phyloP scores from a whole-genome alignment of 2,888 invertebrate species.

The Yponomeuta malinellus region DNA sequence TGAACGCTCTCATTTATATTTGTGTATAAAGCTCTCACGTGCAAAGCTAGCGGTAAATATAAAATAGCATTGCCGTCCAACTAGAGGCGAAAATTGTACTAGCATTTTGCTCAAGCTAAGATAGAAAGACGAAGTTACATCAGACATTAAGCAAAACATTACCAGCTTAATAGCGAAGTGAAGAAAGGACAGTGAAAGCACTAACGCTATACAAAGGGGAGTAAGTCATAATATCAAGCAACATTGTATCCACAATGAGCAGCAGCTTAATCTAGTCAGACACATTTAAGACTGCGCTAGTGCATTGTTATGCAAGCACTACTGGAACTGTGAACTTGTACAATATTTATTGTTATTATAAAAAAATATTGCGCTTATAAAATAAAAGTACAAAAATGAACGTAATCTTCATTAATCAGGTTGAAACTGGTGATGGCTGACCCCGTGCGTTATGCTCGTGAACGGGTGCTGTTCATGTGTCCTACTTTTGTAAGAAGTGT shows the following conservation, averaged over 20 bases:
- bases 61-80: no score
- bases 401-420: no score
- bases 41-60: no score
- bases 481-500: no score
- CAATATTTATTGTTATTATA: neutral
- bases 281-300: slow-evolving; percentile 2
- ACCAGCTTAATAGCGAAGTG: neutral
- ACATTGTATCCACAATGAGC: neutral
- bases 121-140: neutral
- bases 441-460: no score
- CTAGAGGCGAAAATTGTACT: no score
- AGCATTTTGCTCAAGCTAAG: neutral
- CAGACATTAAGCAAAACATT: neutral
- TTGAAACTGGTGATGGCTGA: no score
- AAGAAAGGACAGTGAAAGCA: neutral
- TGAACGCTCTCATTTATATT: no score
- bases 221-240: neutral
- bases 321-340: neutral
- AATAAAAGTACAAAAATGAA: no score
- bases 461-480: no score
- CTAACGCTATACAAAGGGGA: neutral
- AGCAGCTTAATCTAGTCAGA: neutral
- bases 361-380: no score
- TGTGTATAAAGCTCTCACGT: no score
- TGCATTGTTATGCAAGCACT: neutral